Conservation (phyloP, 2,113 vertebrate species). For the Asarcornis scutulata region DNA sequence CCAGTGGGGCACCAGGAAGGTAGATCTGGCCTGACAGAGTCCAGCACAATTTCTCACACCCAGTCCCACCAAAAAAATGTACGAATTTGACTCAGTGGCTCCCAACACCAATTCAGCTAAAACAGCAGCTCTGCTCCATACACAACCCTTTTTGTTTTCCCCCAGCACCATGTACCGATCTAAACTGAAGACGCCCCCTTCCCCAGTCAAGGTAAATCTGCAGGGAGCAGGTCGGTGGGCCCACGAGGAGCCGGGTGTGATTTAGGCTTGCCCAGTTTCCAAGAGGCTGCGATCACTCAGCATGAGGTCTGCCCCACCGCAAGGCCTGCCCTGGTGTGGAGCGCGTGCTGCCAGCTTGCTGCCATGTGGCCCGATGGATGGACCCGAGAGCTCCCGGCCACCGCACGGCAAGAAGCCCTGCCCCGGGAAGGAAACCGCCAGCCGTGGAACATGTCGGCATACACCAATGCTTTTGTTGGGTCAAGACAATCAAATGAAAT, state of each 20-base stretch:
- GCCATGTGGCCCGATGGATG: not conserved
- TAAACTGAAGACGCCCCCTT: not conserved
- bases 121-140: fast-evolving
- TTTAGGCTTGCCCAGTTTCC: not conserved
- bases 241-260: not conserved
- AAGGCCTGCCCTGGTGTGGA: too few relatives aligned
- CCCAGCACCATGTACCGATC: fast-evolving
- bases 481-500: constrained; percentile 67
- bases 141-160: not conserved
- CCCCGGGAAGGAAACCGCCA: constrained; percentile 52
- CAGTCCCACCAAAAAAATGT: too few relatives aligned
- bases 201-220: not conserved
- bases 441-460: constrained; percentile 37
- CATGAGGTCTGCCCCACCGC: too few relatives aligned
- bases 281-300: not conserved
- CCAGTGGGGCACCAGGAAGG: too few relatives aligned
- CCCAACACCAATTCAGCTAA: fast-evolving
- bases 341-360: fast-evolving
- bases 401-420: not conserved
- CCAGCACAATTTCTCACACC: too few relatives aligned
- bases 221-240: not conserved
- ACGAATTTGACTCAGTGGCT: too few relatives aligned
- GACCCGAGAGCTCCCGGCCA: not conserved
- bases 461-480: constrained; percentile 64
- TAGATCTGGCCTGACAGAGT: too few relatives aligned